Evolutionary conservation across 2,888 invertebrate genomes (phyloP), one percentile per base, ranked within the genome.

Genomic region (Mystacides longicornis): DNA sequence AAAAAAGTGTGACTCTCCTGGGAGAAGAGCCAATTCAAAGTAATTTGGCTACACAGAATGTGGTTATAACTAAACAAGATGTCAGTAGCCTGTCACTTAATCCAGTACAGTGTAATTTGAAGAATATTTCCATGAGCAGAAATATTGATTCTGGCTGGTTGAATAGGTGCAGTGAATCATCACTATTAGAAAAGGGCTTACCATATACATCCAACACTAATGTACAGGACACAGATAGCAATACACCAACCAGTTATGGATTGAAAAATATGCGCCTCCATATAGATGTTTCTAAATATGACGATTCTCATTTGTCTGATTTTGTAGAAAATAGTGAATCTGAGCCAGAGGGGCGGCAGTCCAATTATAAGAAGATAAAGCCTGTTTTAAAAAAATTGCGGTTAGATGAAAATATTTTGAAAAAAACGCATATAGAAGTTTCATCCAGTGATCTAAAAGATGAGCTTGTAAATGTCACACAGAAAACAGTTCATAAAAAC

Each of bases 251-350:
- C 14, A 37, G 14, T 37, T 37, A 72, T 71, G 77, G 77, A n/a
- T 61, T 77, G 57, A 66, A 67, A 55, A 75, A 75, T 65, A 66
- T 73, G 31, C 63, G 62, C 56, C 58, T 71, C 53, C 55, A 33
- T 54, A 64, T 62, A 65, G 63, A 62, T 62, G 48, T 59, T 61
- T 48, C 59, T 14, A 48, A 42, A 21, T 31, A 19, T 42, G 54
- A 33, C 21, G 55, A 58, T n/a, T 52, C 37, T 19, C 58, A 22
- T 64, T 19, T 63, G 22, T 72, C 73, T 61, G 83, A 86, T 64
- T 82, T 81, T 65, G 86, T 89, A 64, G 89, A 89, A 67, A 84
- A 85, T 62, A 87, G 86, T 70, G 87, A 83, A 62, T 81, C 83
- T 37, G 86, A 86, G 64, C 76, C 71, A 49, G 78, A 80, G 27